phyloP scores from a whole-genome alignment of 30 jellyfish, hydroid and myxozoan genomes.

The Chrysaora quinquecirrha region DNA sequence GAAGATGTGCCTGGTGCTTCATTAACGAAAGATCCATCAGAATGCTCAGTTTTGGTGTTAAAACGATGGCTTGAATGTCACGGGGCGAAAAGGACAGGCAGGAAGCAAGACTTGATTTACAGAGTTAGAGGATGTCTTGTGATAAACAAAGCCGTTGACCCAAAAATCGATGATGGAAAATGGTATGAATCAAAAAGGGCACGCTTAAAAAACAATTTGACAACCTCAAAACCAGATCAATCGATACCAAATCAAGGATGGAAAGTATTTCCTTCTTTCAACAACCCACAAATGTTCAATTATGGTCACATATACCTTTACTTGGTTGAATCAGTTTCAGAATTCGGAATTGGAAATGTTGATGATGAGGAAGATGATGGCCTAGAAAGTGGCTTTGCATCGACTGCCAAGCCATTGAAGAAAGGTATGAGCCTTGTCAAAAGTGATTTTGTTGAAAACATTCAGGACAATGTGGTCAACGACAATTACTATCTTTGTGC shows the following conservation, averaged over 20 bases:
- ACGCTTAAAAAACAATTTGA: not conserved
- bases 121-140: conserved; percentile 46
- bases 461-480: conserved; percentile 10
- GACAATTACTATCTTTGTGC: conserved; percentile 37
- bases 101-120: conserved; percentile 37
- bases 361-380: conserved; percentile 43
- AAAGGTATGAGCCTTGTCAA: conserved; percentile 51
- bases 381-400: conserved; percentile 24
- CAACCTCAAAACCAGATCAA: conserved; percentile 8
- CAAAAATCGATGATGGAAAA: conserved; percentile 58
- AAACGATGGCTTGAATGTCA: conserved; percentile 75
- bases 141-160: conserved; percentile 38
- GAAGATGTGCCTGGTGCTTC: conserved; percentile 61
- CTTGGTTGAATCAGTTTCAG: conserved; percentile 39
- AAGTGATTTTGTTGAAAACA: conserved; percentile 50
- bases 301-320: conserved; percentile 62
- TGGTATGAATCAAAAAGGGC: conserved; percentile 50
- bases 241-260: conserved; percentile 45
- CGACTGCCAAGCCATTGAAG: conserved; percentile 61
- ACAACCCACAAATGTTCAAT: conserved; percentile 45
- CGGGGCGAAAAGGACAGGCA: conserved; percentile 43
- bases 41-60: conserved; percentile 28
- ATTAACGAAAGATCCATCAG: conserved; percentile 23
- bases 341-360: not conserved
- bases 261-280: conserved; percentile 44